Evolutionary conservation across 2,888 invertebrate species (phyloP).

Genomic region (Pachydiplax longipennis): DNA sequence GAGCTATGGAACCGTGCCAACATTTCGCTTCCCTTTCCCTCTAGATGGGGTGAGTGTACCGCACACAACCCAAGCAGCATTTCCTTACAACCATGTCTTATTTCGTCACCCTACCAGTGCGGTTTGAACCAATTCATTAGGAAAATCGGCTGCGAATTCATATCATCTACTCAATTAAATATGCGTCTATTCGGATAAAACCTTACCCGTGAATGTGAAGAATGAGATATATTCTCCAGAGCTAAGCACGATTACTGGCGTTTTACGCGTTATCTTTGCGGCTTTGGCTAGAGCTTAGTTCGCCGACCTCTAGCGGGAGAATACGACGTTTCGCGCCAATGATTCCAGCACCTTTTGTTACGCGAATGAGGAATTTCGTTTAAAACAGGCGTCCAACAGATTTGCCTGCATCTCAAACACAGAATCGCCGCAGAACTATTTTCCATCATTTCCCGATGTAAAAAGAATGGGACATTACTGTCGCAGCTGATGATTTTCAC

Average conservation of each 20-base stretch:
- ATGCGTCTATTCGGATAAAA: not conserved
- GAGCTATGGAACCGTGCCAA: not conserved
- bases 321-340: too few relatives aligned
- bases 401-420: too few relatives aligned
- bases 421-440: too few relatives aligned
- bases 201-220: not conserved
- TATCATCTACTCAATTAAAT: not conserved
- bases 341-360: too few relatives aligned
- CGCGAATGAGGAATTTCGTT: too few relatives aligned
- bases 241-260: not conserved
- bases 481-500: too few relatives aligned
- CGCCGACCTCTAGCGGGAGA: too few relatives aligned
- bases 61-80: not conserved
- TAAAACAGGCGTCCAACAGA: too few relatives aligned
- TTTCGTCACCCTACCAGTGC: not conserved
- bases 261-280: not conserved
- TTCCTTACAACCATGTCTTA: not conserved
- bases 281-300: not conserved
- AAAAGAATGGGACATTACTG: too few relatives aligned
- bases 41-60: not conserved
- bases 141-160: not conserved
- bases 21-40: not conserved
- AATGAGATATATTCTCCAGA: not conserved
- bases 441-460: too few relatives aligned
- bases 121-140: not conserved